Base-by-base conservation (phyloP, 2,113 vertebrate species). In the Phainopepla nitens region DNA sequence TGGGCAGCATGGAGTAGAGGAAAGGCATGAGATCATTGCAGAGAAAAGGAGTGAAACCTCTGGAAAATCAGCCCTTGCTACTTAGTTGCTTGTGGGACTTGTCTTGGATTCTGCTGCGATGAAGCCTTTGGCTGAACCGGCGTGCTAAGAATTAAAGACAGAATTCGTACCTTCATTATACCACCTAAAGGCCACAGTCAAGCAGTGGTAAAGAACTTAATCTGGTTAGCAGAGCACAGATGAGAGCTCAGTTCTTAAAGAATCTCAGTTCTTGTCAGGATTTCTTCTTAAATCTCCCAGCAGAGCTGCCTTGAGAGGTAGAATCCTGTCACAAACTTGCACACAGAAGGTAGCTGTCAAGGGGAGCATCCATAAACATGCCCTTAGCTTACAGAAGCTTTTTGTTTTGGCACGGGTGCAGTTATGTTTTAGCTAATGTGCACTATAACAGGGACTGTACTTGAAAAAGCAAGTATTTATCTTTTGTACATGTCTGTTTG, bases 21-120 rank as follows among this genome's bases (percentile, higher is more conserved):
- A 31, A 39, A 31, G 24, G 14, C 10, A 1, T 33, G 57, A 60
- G 29, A 18, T 39, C 0, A 1, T 7, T 53, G 23, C 9, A 10
- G 50, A 54, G n/a, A 25, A 65, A 57, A 64, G 11, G 29, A 56
- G 44, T 56, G n/a, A n/a, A 77, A 22, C 21, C 9, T 57, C 24
- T 71, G 57, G 35, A 66, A 68, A 66, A 27, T 18, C 51, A 19
- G 11, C 13, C 33, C 27, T 41, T 39, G 27, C 28, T 65, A 1
- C n/a, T 47, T 70, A 61, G 65, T 16, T 53, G 22, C 73, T 69
- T 7, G 1, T 80, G 77, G 20, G 13, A 6, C 10, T 72, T 60
- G 58, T 15, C 87, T 56, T 69, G 49, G 11, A 49, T 53, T 73
- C 25, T 73, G 51, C 85, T 35, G 24, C 11, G 49, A 3, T 44